Conservation (phyloP, 2,113 vertebrate species). For the Dasyurus viverrinus region DNA sequence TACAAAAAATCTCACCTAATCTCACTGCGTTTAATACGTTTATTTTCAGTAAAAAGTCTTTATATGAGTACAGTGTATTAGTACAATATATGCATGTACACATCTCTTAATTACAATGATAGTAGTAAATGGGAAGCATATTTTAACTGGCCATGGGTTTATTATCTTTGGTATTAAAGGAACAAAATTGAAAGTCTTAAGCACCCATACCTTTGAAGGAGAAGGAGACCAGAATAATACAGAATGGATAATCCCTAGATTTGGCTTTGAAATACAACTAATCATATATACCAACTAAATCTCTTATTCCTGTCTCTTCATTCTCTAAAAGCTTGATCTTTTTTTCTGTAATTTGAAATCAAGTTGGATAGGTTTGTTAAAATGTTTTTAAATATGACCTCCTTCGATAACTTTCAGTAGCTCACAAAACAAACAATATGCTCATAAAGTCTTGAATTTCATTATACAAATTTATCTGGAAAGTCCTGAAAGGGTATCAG, state of each 20-base stretch:
- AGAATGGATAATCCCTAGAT: slow-evolving; percentile 17
- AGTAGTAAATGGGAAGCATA: background rate
- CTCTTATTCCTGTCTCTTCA: background rate
- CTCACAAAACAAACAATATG: background rate
- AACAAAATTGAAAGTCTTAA: background rate
- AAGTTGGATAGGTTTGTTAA: background rate
- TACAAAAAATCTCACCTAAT: background rate
- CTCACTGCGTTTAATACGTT: slow-evolving; percentile 19
- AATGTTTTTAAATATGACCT: background rate
- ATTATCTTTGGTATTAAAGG: slow-evolving; percentile 22
- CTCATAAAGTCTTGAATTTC: background rate
- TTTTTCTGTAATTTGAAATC: background rate
- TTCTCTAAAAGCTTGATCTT: background rate
- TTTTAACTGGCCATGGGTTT: background rate
- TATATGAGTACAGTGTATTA: slow-evolving; percentile 28
- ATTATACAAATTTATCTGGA: background rate
- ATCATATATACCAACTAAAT: background rate
- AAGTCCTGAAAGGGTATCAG: background rate
- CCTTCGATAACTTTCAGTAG: background rate
- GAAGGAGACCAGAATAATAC: background rate
- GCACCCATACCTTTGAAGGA: background rate
- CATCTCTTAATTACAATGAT: background rate
- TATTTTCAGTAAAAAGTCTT: slow-evolving; percentile 49
- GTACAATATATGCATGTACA: background rate
- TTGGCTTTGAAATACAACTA: background rate